Evolutionary conservation across 2,797 vertebrate genomes (phyloP), one percentile per base, ranked within the genome.

Genomic region (Gila robusta): DNA sequence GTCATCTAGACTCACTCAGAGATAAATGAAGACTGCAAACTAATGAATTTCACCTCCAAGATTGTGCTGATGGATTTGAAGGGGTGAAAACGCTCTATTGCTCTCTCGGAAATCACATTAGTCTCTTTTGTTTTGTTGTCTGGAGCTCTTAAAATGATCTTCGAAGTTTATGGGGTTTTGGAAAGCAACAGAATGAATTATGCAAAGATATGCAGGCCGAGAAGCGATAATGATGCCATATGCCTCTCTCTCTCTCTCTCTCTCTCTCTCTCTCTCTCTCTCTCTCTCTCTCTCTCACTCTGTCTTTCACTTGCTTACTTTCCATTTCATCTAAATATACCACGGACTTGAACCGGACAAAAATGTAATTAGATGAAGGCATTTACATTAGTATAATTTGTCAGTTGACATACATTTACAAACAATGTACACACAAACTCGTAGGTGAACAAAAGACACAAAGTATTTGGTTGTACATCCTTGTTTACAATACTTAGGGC

Each of bases 21-120:
- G 81, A 83, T 83, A 83, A 83, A 76, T 83, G 59, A 83, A 66
- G 28, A 77, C 59, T 67, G 28, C 5, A 6, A 76, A 32, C 41
- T 83, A 77, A 83, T 83, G 72, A 83, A 83, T 83, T 83, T 83
- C 59, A 52, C 59, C 72, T 77, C 59, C 35, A 35, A 83, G 72
- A 83, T 52, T 67, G 59, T 52, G 59, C 59, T 77, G 82, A 83
- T 52, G 59, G 82, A 83, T 83, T 76, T 49, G 26, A 59, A 83
- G 59, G 82, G 41, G 41, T 76, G n/a, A 59, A 66, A 79, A 62
- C 4, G 44, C 79, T 81, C 56, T 44, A 44, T 64, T 44, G 19
- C 54, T 62, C 70, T 76, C 72, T 52, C 59, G 44, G 59, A 74
- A 49, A 62, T 64, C 56, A 26, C 70, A 83, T 83, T 73, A 83